These are phyloP conservation scores for Crypturellus tataupa DNA, from an alignment of 2,797 vertebrate genomes.

Conservation along the genomic window DNA sequence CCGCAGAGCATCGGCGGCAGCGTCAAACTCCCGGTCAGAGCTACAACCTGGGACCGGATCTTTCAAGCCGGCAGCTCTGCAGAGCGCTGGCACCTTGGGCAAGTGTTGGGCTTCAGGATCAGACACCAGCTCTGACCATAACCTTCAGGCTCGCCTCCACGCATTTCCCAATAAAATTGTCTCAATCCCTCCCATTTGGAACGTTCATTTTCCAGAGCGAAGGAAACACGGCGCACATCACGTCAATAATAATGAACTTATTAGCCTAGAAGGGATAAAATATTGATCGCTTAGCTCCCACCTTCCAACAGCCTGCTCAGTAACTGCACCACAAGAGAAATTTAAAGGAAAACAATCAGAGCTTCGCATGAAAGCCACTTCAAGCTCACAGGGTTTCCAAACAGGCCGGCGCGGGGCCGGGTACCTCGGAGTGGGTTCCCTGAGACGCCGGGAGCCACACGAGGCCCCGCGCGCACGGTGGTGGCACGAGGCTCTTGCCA, in stretches of 20 bases:
- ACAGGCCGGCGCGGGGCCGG: no score
- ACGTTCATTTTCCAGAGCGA: not conserved
- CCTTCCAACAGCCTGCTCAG: not conserved
- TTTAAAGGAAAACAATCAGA: not conserved
- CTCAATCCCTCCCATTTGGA: not conserved
- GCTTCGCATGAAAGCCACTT: not conserved
- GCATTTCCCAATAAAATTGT: not conserved
- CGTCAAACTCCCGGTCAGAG: fast-evolving
- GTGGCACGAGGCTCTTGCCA: no score
- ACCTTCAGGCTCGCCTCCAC: not conserved
- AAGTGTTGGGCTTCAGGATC: not conserved
- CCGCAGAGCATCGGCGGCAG: not conserved
- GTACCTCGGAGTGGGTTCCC: no score
- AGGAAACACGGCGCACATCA: not conserved
- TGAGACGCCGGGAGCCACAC: no score
- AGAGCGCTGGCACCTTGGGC: not conserved
- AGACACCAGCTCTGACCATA: not conserved
- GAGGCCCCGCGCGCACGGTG: no score
- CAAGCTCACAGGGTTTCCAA: no score
- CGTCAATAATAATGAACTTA: not conserved
- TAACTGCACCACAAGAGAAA: not conserved
- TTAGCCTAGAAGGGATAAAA: not conserved
- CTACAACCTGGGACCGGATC: fast-evolving
- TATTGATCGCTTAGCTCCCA: not conserved
- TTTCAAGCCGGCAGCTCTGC: not conserved